Evolutionary conservation across 2,888 invertebrate genomes (phyloP), one percentile per base, ranked within the genome.

Genomic region (Plebejus anna): DNA sequence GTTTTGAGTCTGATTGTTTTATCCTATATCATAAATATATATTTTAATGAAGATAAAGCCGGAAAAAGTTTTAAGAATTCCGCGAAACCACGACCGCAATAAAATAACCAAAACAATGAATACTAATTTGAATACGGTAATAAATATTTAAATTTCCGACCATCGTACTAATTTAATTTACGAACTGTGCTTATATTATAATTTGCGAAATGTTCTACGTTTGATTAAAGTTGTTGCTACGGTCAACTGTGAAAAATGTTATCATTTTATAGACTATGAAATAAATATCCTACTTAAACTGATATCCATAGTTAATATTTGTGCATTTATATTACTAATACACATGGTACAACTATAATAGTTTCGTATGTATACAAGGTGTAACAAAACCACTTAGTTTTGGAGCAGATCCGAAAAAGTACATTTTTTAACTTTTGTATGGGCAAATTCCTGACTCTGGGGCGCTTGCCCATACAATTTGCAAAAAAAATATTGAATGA

Each of bases 151-250:
- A 73, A 73, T 73, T 73, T 73, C 51, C 55, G 55, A 73, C 51
- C 51, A 73, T 73, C 73, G 36, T 73, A 32, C 73, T 73, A 73
- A 73, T 73, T 73, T 73, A 73, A 73, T 73, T 73, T 73, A 73
- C 28, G 51, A 73, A 73, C 73, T 36, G 36, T 32, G 73, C 73
- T 73, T 13, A 47, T 55, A 73, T 55, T 55, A 73, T 55, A 55
- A 73, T 73, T 73, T 55, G 11, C 73, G 7, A 73, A 73, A 55
- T 55, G 2, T 55, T 51, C 6, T 73, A 47, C 16, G 47, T 73
- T 73, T 55, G 55, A 73, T 55, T 73, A 73, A 55, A 55, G 73
- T 55, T 55, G 73, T 73, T 73, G 32, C 36, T 22, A 51, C 16
- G 73, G 7, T 73, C 42, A 72, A 47, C 72, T 72, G 51, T 72